Conservation (phyloP, 2,888 invertebrate genomes). For the Aphodius sticticus region DNA sequence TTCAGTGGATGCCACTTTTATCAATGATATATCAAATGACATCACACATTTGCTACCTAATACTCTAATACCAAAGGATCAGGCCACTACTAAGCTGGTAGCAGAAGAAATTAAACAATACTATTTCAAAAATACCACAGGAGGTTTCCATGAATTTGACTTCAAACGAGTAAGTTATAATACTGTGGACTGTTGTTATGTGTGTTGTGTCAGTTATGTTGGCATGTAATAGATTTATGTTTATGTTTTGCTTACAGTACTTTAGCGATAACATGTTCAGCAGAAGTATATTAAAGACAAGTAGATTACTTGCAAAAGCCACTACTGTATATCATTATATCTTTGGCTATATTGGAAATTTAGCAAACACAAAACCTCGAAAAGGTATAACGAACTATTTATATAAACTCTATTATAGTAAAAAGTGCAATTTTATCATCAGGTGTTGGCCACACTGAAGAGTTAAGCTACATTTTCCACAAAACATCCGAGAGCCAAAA, state of each 20-base stretch:
- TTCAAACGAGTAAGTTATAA: neutral
- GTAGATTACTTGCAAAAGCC: neutral
- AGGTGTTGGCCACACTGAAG: constrained; percentile 14
- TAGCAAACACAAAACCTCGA: neutral
- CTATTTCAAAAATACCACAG: neutral
- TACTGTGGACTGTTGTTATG: neutral
- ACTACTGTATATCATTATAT: neutral
- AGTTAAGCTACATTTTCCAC: neutral
- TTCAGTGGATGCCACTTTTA: neutral
- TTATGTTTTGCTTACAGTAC: neutral
- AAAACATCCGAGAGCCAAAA: neutral
- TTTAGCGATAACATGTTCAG: constrained; percentile 11
- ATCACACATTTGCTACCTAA: neutral
- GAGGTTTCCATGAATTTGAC: constrained; percentile 9
- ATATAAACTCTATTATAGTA: too few species aligned
- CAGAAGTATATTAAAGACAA: neutral
- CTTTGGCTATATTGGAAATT: constrained; percentile 15
- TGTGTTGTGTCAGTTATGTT: neutral
- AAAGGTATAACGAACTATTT: too few species aligned
- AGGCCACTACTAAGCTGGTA: neutral
- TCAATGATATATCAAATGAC: neutral
- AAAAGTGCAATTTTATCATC: too few species aligned
- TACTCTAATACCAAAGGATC: constrained; percentile 12
- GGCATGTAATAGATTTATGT: too few species aligned
- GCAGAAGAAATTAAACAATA: neutral